Evolutionary conservation across 2,797 vertebrate genomes (phyloP).

Genomic region (Typhlichthys subterraneus): DNA sequence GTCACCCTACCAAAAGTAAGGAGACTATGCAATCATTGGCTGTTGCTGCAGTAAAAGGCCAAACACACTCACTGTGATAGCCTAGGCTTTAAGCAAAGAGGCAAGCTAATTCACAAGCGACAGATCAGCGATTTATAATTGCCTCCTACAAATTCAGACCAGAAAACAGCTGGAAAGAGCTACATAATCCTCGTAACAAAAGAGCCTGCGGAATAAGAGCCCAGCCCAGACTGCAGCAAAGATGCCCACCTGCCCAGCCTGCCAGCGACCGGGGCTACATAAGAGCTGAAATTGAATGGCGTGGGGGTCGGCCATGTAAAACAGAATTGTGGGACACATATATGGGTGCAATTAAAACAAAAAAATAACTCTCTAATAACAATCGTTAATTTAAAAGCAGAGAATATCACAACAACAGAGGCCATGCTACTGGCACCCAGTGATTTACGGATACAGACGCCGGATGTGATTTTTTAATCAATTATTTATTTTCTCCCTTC

Average conservation of each 20-base stretch:
- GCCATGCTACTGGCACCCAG: conserved; percentile 11
- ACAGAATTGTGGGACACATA: not conserved
- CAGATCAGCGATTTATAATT: conserved; percentile 18
- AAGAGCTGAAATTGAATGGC: conserved; percentile 70
- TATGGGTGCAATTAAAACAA: no score
- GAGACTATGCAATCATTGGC: conserved; percentile 47
- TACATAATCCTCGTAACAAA: conserved; percentile 66
- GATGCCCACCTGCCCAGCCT: conserved; percentile 72
- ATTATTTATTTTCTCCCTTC: conserved; percentile 63
- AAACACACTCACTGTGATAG: conserved; percentile 42
- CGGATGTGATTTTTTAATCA: conserved; percentile 42
- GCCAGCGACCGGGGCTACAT: conserved; percentile 37
- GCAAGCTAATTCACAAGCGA: conserved; percentile 52
- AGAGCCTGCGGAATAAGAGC: conserved; percentile 50
- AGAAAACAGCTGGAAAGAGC: conserved; percentile 36
- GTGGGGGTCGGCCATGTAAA: conserved; percentile 59
- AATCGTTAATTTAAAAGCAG: not conserved
- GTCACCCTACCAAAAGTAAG: conserved; percentile 16
- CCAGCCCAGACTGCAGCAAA: conserved; percentile 71
- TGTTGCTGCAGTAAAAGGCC: conserved; percentile 58
- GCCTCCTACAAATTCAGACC: conserved; percentile 40
- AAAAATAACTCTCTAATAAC: not conserved
- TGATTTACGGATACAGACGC: conserved; percentile 49
- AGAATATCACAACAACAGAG: not conserved
- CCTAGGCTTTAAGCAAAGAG: conserved; percentile 25